Conservation (phyloP, 2,113 vertebrate genomes). For the Syngnathoides biaculeatus region DNA sequence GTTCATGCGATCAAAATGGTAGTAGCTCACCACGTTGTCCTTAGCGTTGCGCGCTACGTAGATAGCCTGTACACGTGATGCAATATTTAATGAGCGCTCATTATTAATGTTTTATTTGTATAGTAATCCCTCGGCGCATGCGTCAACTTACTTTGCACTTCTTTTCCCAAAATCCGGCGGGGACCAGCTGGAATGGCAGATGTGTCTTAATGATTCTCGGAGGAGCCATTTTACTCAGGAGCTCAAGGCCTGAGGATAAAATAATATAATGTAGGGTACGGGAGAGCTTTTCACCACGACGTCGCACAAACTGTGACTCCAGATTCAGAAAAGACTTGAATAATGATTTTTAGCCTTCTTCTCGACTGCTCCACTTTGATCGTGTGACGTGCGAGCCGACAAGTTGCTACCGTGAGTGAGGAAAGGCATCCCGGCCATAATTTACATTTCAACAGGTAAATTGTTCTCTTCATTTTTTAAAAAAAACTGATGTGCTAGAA, state of each 20-base stretch:
- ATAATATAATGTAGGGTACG: no score
- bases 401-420: no score
- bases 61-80: slow-evolving; percentile 69
- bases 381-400: no score
- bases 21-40: slow-evolving; percentile 85
- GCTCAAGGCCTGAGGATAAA: slow-evolving; percentile 70
- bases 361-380: no score
- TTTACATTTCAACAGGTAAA: no score
- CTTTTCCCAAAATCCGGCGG: slow-evolving; percentile 75
- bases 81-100: not conserved
- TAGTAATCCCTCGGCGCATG: not conserved
- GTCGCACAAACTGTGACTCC: no score
- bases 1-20: slow-evolving; percentile 85
- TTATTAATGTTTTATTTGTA: not conserved
- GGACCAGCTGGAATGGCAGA: slow-evolving; percentile 74
- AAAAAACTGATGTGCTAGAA: no score
- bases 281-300: no score
- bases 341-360: no score
- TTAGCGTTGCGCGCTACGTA: slow-evolving; percentile 88
- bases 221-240: slow-evolving; percentile 63
- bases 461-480: no score
- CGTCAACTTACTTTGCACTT: slow-evolving; percentile 72
- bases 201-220: slow-evolving; percentile 78
- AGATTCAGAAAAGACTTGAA: no score
- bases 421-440: no score